phyloP scores from a whole-genome alignment of 2,113 vertebrate genomes.

The Caranx ignobilis region DNA sequence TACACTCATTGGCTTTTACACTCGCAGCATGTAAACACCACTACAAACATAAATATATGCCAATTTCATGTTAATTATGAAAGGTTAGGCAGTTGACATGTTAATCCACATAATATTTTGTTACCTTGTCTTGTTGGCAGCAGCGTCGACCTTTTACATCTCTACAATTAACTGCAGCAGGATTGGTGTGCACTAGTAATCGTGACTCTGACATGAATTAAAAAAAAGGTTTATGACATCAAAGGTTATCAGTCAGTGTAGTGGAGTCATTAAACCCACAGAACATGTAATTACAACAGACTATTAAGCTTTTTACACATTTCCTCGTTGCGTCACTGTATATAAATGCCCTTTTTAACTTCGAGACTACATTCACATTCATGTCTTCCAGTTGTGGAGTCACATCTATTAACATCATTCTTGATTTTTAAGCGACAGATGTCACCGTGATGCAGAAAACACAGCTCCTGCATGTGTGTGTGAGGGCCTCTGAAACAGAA shows the following conservation, averaged over 20 bases:
- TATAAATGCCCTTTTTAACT: not conserved
- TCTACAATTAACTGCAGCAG: not conserved
- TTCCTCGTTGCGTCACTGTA: not conserved
- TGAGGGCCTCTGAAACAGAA: slow-evolving; percentile 2
- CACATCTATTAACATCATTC: not conserved
- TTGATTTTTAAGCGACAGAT: not conserved
- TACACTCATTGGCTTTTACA: slow-evolving; percentile 25
- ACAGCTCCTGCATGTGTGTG: not conserved
- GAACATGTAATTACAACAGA: not conserved
- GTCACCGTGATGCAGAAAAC: not conserved
- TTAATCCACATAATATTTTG: not conserved
- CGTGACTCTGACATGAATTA: not conserved
- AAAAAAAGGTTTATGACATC: not conserved
- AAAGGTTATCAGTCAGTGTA: not conserved
- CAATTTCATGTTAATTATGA: not conserved
- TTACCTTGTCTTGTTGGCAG: not conserved
- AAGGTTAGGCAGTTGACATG: not conserved
- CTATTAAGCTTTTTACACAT: not conserved
- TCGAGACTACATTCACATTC: not conserved
- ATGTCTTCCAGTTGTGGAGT: not conserved
- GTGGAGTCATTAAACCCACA: not conserved
- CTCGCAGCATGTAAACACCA: slow-evolving; percentile 19
- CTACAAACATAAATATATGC: slow-evolving; percentile 19
- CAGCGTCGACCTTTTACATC: not conserved
- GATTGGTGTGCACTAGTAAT: not conserved